Conservation (phyloP, 2,888 invertebrate species). For the Cosmia pyralina region DNA sequence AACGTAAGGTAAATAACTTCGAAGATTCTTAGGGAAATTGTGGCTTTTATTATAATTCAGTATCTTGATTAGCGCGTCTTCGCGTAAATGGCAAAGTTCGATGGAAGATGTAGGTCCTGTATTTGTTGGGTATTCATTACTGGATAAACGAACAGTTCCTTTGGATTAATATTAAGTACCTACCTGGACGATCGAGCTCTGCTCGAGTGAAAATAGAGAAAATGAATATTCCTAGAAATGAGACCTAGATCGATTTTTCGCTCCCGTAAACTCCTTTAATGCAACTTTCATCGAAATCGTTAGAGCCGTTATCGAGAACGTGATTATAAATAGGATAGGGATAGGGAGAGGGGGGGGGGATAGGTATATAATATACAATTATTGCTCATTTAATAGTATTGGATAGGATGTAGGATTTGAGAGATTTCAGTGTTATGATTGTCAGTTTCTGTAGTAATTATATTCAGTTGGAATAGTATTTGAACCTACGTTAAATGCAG, state of each 20-base stretch:
- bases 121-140: background rate
- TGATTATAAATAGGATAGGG: too few relatives aligned
- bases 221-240: too few relatives aligned
- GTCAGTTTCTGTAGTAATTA: background rate
- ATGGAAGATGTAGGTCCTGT: background rate
- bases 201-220: too few relatives aligned
- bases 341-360: too few relatives aligned
- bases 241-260: too few relatives aligned
- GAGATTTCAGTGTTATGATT: background rate
- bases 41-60: constrained; percentile 29
- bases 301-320: too few relatives aligned
- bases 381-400: too few relatives aligned
- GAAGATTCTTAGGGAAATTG: constrained; percentile 31
- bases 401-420: background rate
- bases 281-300: too few relatives aligned
- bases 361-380: too few relatives aligned
- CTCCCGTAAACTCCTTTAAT: too few relatives aligned
- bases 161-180: constrained; percentile 35
- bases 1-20: constrained; percentile 28
- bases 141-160: background rate
- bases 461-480: background rate
- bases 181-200: too few relatives aligned
- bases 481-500: background rate
- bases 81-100: constrained; percentile 3
- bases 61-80: constrained; percentile 4